A percentile compares a stretch with the other conserved stretches of the same genome.
Conservation (phyloP, 2,797 vertebrate species). For the Ctenopoma multispine region DNA sequence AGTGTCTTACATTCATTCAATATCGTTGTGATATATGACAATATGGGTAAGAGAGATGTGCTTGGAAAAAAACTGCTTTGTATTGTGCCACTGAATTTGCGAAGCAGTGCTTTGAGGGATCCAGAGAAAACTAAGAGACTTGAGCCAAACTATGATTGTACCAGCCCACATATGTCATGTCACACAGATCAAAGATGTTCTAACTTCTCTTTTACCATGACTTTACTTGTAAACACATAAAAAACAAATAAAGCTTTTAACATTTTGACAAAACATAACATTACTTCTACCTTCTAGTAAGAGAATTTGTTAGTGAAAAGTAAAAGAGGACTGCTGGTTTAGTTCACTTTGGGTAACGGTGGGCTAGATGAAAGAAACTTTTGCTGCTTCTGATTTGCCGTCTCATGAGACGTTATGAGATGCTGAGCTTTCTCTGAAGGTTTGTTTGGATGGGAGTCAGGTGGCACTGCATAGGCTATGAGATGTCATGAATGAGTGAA, state of each 20-base stretch:
- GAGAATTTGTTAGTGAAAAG: background rate
- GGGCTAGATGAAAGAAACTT: constrained; percentile 46
- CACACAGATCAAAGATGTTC: too few relatives aligned
- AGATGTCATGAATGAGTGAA: constrained; percentile 69
- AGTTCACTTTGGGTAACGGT: constrained; percentile 20
- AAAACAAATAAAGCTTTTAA: background rate
- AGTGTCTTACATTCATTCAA: background rate
- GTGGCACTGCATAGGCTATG: constrained; percentile 55
- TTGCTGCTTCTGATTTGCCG: constrained; percentile 28
- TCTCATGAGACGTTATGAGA: constrained; percentile 46
- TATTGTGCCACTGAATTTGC: too few relatives aligned
- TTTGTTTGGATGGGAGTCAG: constrained; percentile 57
- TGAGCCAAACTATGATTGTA: too few relatives aligned
- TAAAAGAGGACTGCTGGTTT: constrained; percentile 28
- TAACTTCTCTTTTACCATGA: too few relatives aligned
- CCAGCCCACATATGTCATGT: too few relatives aligned
- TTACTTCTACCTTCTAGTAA: background rate
- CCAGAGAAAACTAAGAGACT: too few relatives aligned
- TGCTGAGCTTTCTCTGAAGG: constrained; percentile 51
- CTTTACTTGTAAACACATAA: background rate
- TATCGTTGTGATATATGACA: too few relatives aligned
- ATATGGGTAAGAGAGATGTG: background rate
- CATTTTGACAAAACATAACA: background rate
- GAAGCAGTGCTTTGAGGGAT: too few relatives aligned
- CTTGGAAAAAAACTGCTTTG: too few relatives aligned